A percentile compares a stretch with the other conserved stretches of the same genome.
Conservation (phyloP, 2,797 vertebrate genomes). For the Poeciliopsis paucimaculata region DNA sequence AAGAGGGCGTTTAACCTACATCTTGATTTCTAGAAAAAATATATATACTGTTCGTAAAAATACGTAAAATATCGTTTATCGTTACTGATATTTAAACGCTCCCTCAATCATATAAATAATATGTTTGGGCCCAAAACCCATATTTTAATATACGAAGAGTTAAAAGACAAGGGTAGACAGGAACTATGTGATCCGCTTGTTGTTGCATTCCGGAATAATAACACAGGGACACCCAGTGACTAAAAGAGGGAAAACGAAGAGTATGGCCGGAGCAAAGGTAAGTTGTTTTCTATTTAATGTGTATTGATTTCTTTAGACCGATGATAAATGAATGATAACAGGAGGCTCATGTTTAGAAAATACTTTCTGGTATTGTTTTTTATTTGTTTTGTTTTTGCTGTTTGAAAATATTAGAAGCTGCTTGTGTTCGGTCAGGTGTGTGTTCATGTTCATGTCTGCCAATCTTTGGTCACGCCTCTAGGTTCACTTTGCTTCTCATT, state of each 20-base stretch:
- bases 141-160: background rate
- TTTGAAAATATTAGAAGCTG: background rate
- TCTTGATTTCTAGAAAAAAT: constrained; percentile 1
- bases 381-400: fast-evolving
- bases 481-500: background rate
- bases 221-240: constrained; percentile 54
- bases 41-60: fast-evolving
- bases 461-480: background rate
- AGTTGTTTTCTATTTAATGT: constrained; percentile 1
- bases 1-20: constrained; percentile 55
- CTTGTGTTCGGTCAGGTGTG: background rate
- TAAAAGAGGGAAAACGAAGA: constrained; percentile 39
- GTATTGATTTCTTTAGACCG: background rate
- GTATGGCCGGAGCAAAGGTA: constrained; percentile 78
- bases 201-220: constrained; percentile 69
- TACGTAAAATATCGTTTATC: no score
- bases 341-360: fast-evolving
- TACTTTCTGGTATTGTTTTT: fast-evolving
- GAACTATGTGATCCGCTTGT: constrained; percentile 8
- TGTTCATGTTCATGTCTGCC: constrained; percentile 46
- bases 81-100: fast-evolving
- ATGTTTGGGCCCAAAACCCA: background rate
- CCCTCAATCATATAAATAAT: background rate
- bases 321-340: fast-evolving
- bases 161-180: constrained; percentile 8